Percentiles rank a stretch among this genome's conserved stretches.
Conservation (phyloP, 1,140 invertebrate species). For the Euglossa dilemma region DNA sequence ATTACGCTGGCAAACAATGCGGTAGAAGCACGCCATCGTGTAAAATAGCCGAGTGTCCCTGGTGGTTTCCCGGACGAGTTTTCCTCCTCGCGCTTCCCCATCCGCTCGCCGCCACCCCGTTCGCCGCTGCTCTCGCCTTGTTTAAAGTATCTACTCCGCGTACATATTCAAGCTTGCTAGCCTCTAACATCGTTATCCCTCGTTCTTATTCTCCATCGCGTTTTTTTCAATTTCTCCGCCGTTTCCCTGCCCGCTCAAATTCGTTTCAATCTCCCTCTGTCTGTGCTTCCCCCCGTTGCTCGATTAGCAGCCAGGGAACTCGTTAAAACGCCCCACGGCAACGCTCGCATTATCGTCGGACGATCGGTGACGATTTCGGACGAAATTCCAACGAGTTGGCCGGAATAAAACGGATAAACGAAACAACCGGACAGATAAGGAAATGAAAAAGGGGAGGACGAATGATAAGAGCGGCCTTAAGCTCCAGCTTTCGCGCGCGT, state of each 20-base stretch:
- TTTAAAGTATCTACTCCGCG: background rate
- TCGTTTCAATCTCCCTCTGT: too few species aligned
- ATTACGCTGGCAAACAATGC: conserved; percentile 69
- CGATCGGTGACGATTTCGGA: background rate
- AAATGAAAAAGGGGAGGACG: background rate
- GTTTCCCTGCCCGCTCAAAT: too few species aligned
- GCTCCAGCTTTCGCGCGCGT: background rate
- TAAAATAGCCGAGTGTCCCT: conserved; percentile 56
- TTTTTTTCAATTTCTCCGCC: background rate
- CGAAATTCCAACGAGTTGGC: background rate
- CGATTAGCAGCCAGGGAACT: background rate
- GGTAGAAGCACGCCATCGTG: conserved; percentile 48
- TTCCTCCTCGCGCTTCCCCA: conserved; percentile 24
- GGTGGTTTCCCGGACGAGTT: conserved; percentile 46
- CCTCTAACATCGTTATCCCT: background rate
- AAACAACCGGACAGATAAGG: conserved; percentile 1
- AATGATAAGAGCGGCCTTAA: conserved; percentile 25
- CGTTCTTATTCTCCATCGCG: background rate
- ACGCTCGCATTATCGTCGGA: background rate
- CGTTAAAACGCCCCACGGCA: too few species aligned
- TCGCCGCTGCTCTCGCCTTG: background rate
- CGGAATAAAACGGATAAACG: conserved; percentile 5
- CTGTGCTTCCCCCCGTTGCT: background rate
- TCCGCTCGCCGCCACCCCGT: background rate
- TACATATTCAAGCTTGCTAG: background rate